These are phyloP conservation scores for Pelochelys cantorii DNA, from an alignment of 2,797 vertebrate genomes.

Conservation along the genomic window DNA sequence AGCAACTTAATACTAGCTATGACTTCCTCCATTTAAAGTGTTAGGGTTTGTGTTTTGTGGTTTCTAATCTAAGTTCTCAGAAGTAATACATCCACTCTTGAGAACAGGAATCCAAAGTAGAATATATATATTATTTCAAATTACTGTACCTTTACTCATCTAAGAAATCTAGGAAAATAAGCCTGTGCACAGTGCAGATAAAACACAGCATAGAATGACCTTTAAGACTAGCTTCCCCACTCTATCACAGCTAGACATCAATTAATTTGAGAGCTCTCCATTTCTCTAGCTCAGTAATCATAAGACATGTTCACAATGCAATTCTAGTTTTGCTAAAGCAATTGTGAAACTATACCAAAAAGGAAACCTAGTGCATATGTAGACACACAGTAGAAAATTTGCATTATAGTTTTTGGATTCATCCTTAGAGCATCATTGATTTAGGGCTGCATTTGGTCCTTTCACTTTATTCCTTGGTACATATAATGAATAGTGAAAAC, in stretches of 20 bases:
- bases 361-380: not conserved
- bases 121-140: not conserved
- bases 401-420: not conserved
- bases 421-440: accelerated
- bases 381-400: not conserved
- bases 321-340: not conserved
- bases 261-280: not conserved
- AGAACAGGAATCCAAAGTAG: not conserved
- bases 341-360: not conserved
- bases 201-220: not conserved
- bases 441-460: not conserved
- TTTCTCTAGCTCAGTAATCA: not conserved
- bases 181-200: not conserved
- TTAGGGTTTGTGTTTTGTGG: not conserved
- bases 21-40: not conserved
- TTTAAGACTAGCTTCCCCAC: not conserved
- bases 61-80: not conserved
- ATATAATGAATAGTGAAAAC: not conserved
- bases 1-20: not conserved
- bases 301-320: not conserved
- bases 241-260: not conserved
- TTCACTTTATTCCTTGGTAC: not conserved
- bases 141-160: not conserved
- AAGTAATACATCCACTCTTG: not conserved
- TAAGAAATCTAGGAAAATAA: not conserved